Base-by-base conservation (phyloP, 2,888 invertebrate genomes). In the Tiliacea aurago region DNA sequence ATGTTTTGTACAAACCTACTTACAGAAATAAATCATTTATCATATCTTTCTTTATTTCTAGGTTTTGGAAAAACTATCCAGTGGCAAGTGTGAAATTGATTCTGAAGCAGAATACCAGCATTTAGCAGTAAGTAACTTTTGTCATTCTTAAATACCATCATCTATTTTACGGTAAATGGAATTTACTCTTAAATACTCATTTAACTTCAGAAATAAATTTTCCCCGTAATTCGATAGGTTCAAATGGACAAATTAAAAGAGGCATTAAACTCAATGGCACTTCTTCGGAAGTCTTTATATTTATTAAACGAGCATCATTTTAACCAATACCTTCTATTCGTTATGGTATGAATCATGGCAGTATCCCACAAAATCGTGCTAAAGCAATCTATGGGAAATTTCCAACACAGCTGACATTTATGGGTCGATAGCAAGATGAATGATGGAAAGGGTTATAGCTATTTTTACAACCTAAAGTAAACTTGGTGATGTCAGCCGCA, bases 61-160 rank as follows among this genome's bases (percentile, higher is more conserved):
- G 95, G 93, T 95, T 89, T 91, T 95, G 88, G 92, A 95, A 89
- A 94, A 93, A 88, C 90, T 95, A 53, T 91, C 93, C 67, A 91
- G 92, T 89, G 92, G 90, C 88, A 93, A 93, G 87, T 90, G 91
- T 86, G 91, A 92, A 64, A 87, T 92, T 28, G 93, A 94, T 79
- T 83, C 86, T 0, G 93, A 94, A 15, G 83, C 90, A 0, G 93
- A 94, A 68, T 95, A 94, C 66, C 91, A 94, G 84, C 93, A 94
- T 84, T 91, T 95, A 88, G 93, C 95, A 70, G 95, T 95, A 80
- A 91, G 94, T 92, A 64, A 11, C 37, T 33, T 68, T 63, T 65
- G 10, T 71, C 13, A 37, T 15, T 23, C 3, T 37, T 37, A 37
- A 6, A 5, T n/a, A n/a, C n/a, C n/a, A n/a, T n/a, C n/a, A n/a